Base-by-base conservation (phyloP, 2,888 invertebrate genomes). In the Dynastes grantii region DNA sequence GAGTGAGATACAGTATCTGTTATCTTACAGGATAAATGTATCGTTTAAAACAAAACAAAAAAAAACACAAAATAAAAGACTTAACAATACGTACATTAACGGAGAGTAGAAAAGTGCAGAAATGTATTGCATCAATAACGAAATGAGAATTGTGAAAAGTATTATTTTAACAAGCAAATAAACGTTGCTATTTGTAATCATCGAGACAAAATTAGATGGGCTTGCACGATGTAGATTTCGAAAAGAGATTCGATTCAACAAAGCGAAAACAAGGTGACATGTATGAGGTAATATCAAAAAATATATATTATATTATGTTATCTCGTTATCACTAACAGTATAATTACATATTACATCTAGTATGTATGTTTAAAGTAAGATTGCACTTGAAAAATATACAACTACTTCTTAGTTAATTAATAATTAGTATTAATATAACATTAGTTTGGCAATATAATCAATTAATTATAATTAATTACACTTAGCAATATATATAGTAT, bases 1-100 rank as follows among this genome's bases (percentile, higher is more conserved):
- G 86, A 68, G 61, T 75, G 61, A 61, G 63, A 75, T 63, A 75
- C 16, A 13, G 53, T 63, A 75, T 45, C 45, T 63, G 27, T 75
- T 45, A 58, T 45, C n/a, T 70, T 32, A 5, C 22, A 58, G 16
- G 22, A 58, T 58, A 58, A 58, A 58, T 58, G 55, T 58, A 58
- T 58, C 55, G 55, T 22, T 58, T 58, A 58, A 58, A 58, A 58
- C 55, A 58, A 58, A 58, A 22, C 8, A 45, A 45, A 45, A 45
- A 45, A 45, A 45, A 11, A 45, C 45, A 45, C 8, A 45, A 45
- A 11, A 45, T 9, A 45, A 45, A 45, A 45, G 45, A 45, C 45
- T 45, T 45, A 45, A 45, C 45, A 45, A 45, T 45, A 45, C 45
- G 9, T 45, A 45, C 45, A 8, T 45, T 1, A 45, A 45, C 45